Conservation (phyloP, 2,888 invertebrate species). For the Volucella zonaria region DNA sequence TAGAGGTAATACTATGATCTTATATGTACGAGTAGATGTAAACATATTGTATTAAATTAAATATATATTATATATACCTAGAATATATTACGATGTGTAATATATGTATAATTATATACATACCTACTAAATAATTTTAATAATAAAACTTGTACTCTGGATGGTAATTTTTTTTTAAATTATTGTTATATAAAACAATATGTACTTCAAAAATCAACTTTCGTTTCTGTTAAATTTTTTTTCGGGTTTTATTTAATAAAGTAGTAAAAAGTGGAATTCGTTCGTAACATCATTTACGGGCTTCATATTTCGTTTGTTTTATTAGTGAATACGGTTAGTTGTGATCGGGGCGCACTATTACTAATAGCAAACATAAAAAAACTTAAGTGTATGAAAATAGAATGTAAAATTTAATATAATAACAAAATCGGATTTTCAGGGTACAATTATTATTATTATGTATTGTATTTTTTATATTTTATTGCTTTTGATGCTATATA, state of each 20-base stretch:
- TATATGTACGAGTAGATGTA: slow-evolving; percentile 57
- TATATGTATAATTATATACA: slow-evolving; percentile 27
- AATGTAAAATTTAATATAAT: too few species aligned
- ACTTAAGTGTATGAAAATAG: too few species aligned
- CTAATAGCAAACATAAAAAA: too few species aligned
- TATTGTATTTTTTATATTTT: too few species aligned
- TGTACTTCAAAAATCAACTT: not conserved
- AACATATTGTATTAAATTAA: slow-evolving; percentile 53
- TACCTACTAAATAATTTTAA: slow-evolving; percentile 44
- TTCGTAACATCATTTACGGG: slow-evolving; percentile 37
- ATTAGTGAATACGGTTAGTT: too few species aligned
- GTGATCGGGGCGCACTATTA: too few species aligned
- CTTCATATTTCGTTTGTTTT: not conserved
- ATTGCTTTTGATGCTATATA: too few species aligned
- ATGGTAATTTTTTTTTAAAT: slow-evolving; percentile 66
- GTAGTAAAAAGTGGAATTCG: slow-evolving; percentile 74
- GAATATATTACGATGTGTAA: too few species aligned
- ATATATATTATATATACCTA: slow-evolving; percentile 16
- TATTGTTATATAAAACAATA: not conserved
- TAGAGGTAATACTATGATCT: slow-evolving; percentile 26
- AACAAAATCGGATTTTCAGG: too few species aligned
- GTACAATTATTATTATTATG: too few species aligned
- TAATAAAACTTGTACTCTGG: slow-evolving; percentile 72
- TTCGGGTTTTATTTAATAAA: slow-evolving; percentile 74
- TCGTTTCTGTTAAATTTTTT: slow-evolving; percentile 42